Percentiles rank a stretch among this genome's conserved stretches.
These are phyloP conservation scores for Tichodroma muraria DNA, from an alignment of 2,113 vertebrate species.

Conservation along the genomic window DNA sequence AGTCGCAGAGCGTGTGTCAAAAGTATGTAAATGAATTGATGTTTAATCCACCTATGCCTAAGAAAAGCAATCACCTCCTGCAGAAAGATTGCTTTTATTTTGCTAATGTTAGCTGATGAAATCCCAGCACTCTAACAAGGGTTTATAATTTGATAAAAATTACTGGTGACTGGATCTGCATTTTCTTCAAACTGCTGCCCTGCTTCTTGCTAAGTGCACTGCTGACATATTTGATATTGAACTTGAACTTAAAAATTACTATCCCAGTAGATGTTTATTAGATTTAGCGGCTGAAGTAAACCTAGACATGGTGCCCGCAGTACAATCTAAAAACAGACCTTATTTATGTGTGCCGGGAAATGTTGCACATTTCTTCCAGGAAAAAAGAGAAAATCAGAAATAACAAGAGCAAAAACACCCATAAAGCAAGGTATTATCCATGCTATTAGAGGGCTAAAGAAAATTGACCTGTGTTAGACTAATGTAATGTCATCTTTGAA, in stretches of 20 bases:
- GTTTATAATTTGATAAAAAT: conserved; percentile 55
- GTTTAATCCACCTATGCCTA: conserved; percentile 8
- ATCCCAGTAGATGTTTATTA: conserved; percentile 67
- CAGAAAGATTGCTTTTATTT: conserved; percentile 28
- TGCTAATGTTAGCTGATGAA: conserved; percentile 25
- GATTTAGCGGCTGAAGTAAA: conserved; percentile 64
- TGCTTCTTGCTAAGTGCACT: conserved; percentile 57
- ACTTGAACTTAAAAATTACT: conserved; percentile 65
- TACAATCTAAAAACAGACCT: conserved; percentile 51
- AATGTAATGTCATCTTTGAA: conserved; percentile 60
- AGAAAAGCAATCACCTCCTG: conserved; percentile 20
- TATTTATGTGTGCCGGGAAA: conserved; percentile 68
- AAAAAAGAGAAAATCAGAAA: conserved; percentile 53
- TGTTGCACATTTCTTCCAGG: conserved; percentile 64
- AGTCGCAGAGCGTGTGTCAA: background rate
- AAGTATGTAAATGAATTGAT: conserved; percentile 20
- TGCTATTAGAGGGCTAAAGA: conserved; percentile 42
- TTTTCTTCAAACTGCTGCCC: conserved; percentile 49
- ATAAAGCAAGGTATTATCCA: conserved; percentile 35
- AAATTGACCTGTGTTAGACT: conserved; percentile 58
- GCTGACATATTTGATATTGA: conserved; percentile 68
- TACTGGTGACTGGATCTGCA: conserved; percentile 39
- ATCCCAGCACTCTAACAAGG: conserved; percentile 32
- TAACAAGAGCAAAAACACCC: conserved; percentile 50
- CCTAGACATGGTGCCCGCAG: conserved; percentile 34